Conservation (phyloP, 2,113 vertebrate species). For the Charina bottae region DNA sequence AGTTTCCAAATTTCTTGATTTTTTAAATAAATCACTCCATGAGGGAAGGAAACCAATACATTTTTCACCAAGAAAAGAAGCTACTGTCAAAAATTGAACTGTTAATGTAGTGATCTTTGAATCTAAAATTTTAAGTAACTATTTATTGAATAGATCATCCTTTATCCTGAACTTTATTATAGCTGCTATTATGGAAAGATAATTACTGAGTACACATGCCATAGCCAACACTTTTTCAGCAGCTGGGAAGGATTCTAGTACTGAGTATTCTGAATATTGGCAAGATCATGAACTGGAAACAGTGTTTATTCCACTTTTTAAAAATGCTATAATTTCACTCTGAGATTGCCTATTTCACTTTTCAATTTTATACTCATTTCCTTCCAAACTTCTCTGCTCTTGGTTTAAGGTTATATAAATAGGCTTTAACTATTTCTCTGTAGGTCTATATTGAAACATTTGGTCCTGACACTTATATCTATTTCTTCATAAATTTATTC, state of each 20-base stretch:
- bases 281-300: background rate
- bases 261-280: background rate
- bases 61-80: background rate
- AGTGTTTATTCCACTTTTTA: background rate
- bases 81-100: background rate
- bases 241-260: background rate
- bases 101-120: background rate
- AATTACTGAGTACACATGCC: background rate
- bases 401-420: background rate
- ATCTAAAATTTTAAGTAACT: background rate
- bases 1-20: background rate
- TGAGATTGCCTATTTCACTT: background rate
- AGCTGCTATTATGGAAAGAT: background rate
- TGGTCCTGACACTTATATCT: background rate
- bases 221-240: background rate
- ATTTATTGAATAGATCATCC: background rate
- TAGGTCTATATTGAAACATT: background rate
- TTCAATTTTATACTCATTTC: no score
- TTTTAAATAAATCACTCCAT: background rate
- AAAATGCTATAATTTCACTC: background rate
- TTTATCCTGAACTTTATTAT: background rate
- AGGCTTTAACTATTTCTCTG: background rate
- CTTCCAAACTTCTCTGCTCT: background rate
- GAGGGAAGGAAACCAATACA: background rate
- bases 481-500: background rate